Base-by-base conservation (phyloP, 2,888 invertebrate species). In the Spisula solida region DNA sequence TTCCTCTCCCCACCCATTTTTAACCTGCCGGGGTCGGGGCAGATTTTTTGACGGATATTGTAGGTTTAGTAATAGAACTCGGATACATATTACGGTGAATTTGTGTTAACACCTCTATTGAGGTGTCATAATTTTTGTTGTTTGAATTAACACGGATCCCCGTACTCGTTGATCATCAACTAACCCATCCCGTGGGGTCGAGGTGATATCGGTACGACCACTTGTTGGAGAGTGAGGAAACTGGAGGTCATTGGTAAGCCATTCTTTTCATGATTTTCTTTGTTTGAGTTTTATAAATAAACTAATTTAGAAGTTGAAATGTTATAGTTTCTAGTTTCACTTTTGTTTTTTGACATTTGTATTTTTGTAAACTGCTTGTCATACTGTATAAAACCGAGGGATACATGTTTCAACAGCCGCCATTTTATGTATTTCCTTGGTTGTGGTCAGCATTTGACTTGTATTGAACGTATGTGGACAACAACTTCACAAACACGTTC, bases 1-100 rank as follows among this genome's bases (percentile, higher is more conserved):
- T 93, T 93, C 93, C 93, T 90, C 90, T 92, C 94, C 94, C 94
- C 94, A 93, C 94, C 94, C 94, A 93, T 90, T 93, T 91, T 81
- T 85, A 87, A 87, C 88, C 88, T 92, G 86, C 91, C 85, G 93
- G 94, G 94, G 94, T 90, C 93, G 93, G 94, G 94, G 75, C 34
- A 87, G 34, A 81, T 75, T 82, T 78, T 81, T 55, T 81, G 60
- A 75, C 75, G 41, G 66, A 79, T 56, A 70, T 25, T 56, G 55
- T 70, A 48, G 18, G 25, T 31, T 31, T 48, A 25, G n/a, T 20
- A 47, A 48, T 47, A 16, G 5, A 70, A 29, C 80, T 6, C 29
- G 48, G 83, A 51, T 48, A 20, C 31, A 14, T 18, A 34, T 34
- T 18, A 34, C 34, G 34, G 18, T 75, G 29, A 31, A 18, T 16